Conservation (phyloP, 2,113 vertebrate genomes). For the Meles meles region DNA sequence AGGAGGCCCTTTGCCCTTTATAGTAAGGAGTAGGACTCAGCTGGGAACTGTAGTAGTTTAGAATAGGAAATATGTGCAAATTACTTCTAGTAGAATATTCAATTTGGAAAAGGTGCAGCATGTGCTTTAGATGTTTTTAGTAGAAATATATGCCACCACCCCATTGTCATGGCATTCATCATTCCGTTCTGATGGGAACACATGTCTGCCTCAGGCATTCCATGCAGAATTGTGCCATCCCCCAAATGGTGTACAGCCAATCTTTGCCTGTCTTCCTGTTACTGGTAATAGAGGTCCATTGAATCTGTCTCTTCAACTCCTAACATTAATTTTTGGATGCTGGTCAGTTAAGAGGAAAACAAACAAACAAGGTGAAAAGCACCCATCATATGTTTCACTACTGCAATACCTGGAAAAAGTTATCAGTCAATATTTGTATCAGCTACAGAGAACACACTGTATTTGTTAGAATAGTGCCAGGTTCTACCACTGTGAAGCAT, state of each 20-base stretch:
- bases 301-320: neutral
- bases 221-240: neutral
- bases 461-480: neutral
- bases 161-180: neutral
- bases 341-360: neutral
- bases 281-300: neutral
- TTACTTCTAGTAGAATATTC: neutral
- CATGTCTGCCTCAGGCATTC: neutral
- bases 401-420: neutral
- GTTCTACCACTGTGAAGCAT: neutral
- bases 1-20: neutral
- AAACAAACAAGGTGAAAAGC: neutral
- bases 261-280: neutral
- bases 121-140: neutral
- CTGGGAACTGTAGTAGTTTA: neutral
- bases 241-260: neutral
- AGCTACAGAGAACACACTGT: neutral
- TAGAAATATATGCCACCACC: neutral
- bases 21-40: neutral
- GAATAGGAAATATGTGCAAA: neutral
- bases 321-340: neutral
- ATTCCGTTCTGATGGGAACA: neutral
- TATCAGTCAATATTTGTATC: neutral
- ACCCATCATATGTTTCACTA: neutral
- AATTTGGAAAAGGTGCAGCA: neutral